Evolutionary conservation across 2,797 vertebrate species (phyloP), one percentile per base, ranked within the genome.

Genomic region (Sebastes paucispinis): DNA sequence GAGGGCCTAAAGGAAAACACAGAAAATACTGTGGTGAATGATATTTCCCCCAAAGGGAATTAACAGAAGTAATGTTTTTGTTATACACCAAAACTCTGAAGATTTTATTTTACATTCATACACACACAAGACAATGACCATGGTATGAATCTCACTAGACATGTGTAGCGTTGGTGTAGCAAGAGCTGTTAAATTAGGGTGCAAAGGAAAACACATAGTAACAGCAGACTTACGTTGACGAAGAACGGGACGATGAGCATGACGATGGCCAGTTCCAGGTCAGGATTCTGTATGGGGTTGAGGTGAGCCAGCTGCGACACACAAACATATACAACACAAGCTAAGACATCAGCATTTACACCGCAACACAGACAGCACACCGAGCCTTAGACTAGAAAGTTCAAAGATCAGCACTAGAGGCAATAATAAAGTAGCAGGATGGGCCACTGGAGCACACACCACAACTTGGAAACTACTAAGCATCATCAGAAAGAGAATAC

Each of bases 181-280:
- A 24, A 10, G 29, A 66, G 18, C 58, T 75, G 39, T 34, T n/a
- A 68, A 72, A 50, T 52, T 2, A 73, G 20, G 20, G 31, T 12
- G 3, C 24, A 29, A 36, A 69, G 8, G 76, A 55, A 69, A 55
- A 70, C 43, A 71, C 4, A 24, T 1, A 10, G n/a, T 14, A 62
- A 62, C 63, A 54, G 18, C 14, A 68, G 84, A 97, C 98, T 97
- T 95, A 99, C 98, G 52, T 99, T 99, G 84, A 99, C 95, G 88
- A 99, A 99, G 96, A 99, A 99, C n/a, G 98, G 98, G 75, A 99
- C 98, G 75, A 99, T 99, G 86, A 99, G 96, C 98, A 99, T 98
- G 91, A 99, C 98, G 73, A 99, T 97, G 85, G 98, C 97, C 93
- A 99, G 94, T 88, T 99, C 98, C 96, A 99, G 75, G 82, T 97